These are phyloP conservation scores for Mola mola DNA, from an alignment of 2,113 vertebrate genomes.

Conservation along the genomic window DNA sequence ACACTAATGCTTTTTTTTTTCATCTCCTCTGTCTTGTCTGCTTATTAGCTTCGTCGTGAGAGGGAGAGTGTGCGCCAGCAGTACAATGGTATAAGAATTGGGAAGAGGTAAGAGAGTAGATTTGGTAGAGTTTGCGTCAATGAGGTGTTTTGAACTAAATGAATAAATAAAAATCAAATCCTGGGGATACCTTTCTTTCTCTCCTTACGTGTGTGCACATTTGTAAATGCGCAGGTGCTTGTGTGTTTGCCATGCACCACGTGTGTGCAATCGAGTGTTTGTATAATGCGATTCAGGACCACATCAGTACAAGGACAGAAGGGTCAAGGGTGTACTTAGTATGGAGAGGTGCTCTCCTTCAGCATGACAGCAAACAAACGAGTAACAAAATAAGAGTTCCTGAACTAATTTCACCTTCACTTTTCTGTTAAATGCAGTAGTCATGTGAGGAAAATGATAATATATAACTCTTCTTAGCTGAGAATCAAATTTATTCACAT, in stretches of 20 bases:
- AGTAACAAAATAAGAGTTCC: too few species aligned
- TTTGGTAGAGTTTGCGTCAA: conserved; percentile 30
- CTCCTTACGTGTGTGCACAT: neutral
- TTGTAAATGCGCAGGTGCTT: neutral
- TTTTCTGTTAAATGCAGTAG: too few species aligned
- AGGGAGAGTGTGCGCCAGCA: conserved; percentile 1
- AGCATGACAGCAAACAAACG: conserved; percentile 59
- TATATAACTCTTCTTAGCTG: too few species aligned
- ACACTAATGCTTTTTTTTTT: too few species aligned
- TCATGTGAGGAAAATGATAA: too few species aligned
- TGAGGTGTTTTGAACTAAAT: neutral
- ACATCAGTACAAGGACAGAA: conserved; percentile 49
- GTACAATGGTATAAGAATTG: conserved; percentile 22
- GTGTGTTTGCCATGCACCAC: neutral
- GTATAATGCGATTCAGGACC: conserved; percentile 61
- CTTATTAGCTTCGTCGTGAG: conserved; percentile 41
- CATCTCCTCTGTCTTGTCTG: conserved; percentile 44
- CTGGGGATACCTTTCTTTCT: neutral
- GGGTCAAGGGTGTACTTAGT: conserved; percentile 74
- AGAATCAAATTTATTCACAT: too few species aligned
- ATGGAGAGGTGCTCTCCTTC: conserved; percentile 63
- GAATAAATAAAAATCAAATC: conserved; percentile 9
- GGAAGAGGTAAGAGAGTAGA: conserved; percentile 44
- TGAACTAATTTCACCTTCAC: too few species aligned
- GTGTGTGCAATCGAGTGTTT: conserved; percentile 3